Evolutionary conservation across 1,140 invertebrate species (phyloP), one percentile per base, ranked within the genome.

Genomic region (Drosophila sulfurigaster): DNA sequence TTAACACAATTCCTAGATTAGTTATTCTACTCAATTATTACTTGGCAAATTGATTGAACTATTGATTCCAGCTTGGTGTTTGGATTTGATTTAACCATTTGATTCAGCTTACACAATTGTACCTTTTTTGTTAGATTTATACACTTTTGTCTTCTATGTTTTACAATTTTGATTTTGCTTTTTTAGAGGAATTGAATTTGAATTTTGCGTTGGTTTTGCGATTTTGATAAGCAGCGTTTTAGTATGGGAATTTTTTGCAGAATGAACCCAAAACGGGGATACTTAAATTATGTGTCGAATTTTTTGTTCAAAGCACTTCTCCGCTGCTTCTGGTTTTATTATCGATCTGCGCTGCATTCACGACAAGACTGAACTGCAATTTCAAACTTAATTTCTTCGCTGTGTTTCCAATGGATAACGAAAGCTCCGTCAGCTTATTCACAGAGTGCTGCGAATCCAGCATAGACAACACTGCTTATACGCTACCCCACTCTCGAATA

Each of bases 301-400:
- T 79, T 49, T 56, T 79, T 25, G 20, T 25, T 63, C 51, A 54
- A 67, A 75, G 65, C 54, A 48, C 65, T 64, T 67, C 78, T 72
- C 78, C 78, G 81, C 86, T 89, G 71, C 79, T 86, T 56, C 75
- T 65, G 66, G 70, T 71, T 74, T 71, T 83, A 87, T 78, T 92
- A 92, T 92, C 91, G 91, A 92, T 92, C 82, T 91, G 81, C 74
- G 78, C 91, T 92, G 91, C 91, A 91, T 82, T 79, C 91, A 90
- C 91, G 90, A 91, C 90, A 87, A 91, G 86, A 91, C 90, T 91
- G 83, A 88, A 91, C 87, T 91, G 91, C 91, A 91, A 91, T 92
- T 91, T 88, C 73, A 80, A 86, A 90, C 90, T 87, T 79, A 85
- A 81, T 82, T 91, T 75, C 82, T 82, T 91, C 75, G 71, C 78